Percentiles rank a stretch among this genome's conserved stretches.
These are phyloP conservation scores for Paralichthys olivaceus DNA, from an alignment of 2,113 vertebrate species.

Conservation along the genomic window DNA sequence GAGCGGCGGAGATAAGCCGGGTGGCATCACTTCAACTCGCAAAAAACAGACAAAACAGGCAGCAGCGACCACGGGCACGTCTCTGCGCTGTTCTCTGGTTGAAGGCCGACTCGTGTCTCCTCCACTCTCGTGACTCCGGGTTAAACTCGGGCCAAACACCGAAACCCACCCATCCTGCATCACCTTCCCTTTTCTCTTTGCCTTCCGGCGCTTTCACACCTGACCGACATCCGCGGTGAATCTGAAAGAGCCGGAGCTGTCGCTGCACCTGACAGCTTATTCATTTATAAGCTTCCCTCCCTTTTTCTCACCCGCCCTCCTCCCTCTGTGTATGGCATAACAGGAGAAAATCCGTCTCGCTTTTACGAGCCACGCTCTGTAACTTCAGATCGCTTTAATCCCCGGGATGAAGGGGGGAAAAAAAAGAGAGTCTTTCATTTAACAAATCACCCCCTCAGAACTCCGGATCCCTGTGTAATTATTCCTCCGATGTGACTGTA, in stretches of 20 bases:
- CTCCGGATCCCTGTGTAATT: constrained; percentile 64
- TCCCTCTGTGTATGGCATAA: constrained; percentile 47
- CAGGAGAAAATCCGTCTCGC: constrained; percentile 65
- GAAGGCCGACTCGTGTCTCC: not conserved
- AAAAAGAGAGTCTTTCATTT: constrained; percentile 57
- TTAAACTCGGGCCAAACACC: constrained; percentile 20
- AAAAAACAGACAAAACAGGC: not conserved
- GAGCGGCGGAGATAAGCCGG: constrained; percentile 13
- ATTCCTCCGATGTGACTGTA: constrained; percentile 64
- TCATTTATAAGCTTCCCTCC: constrained; percentile 53
- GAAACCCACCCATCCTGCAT: constrained; percentile 10
- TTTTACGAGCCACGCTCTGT: constrained; percentile 54
- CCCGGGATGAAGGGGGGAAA: constrained; percentile 37
- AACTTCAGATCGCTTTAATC: constrained; percentile 73
- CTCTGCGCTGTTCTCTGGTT: not conserved
- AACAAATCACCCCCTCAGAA: constrained; percentile 62
- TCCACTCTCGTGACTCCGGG: constrained; percentile 3
- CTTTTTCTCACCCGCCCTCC: not conserved
- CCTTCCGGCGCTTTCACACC: constrained; percentile 42
- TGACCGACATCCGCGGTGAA: constrained; percentile 25
- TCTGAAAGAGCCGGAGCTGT: constrained; percentile 46
- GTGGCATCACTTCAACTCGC: not conserved
- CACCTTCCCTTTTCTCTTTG: constrained; percentile 7
- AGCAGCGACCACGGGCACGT: not conserved
- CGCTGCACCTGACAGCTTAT: constrained; percentile 63